Evolutionary conservation across 2,888 invertebrate genomes (phyloP).

Genomic region (Arrhopalites spinosus): DNA sequence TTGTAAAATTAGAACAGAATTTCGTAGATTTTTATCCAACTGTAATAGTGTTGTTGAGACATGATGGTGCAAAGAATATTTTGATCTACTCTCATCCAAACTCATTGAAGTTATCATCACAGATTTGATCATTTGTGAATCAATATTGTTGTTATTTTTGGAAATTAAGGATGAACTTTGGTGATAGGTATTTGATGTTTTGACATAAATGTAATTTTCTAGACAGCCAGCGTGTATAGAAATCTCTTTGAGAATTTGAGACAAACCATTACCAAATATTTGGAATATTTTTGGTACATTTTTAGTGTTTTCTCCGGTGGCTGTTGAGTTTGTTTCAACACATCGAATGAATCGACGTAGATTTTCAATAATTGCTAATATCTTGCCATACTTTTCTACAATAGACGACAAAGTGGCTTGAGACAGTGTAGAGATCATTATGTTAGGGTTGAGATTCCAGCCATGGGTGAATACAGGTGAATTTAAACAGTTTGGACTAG

Average conservation of each 20-base stretch:
- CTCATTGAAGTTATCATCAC: neutral
- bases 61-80: neutral
- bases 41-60: slow-evolving; percentile 27
- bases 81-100: neutral
- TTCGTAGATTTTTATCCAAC: slow-evolving; percentile 24
- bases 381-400: slow-evolving; percentile 35
- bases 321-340: neutral
- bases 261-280: slow-evolving; percentile 39
- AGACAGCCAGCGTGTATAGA: slow-evolving; percentile 21
- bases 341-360: slow-evolving; percentile 35
- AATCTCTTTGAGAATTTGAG: slow-evolving; percentile 32
- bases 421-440: slow-evolving; percentile 43
- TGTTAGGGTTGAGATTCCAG: slow-evolving; percentile 39
- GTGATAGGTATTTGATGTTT: slow-evolving; percentile 10
- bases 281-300: slow-evolving; percentile 36
- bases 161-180: neutral
- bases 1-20: slow-evolving; percentile 27
- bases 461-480: slow-evolving; percentile 43
- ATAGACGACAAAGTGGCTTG: slow-evolving; percentile 23
- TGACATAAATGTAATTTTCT: slow-evolving; percentile 14
- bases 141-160: neutral
- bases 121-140: too few species aligned
- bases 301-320: neutral
- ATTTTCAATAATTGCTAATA: slow-evolving; percentile 27
- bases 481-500: slow-evolving; percentile 16